These are phyloP conservation scores for Peromyscus nudipes DNA, from an alignment of 2,797 vertebrate species.

Conservation along the genomic window DNA sequence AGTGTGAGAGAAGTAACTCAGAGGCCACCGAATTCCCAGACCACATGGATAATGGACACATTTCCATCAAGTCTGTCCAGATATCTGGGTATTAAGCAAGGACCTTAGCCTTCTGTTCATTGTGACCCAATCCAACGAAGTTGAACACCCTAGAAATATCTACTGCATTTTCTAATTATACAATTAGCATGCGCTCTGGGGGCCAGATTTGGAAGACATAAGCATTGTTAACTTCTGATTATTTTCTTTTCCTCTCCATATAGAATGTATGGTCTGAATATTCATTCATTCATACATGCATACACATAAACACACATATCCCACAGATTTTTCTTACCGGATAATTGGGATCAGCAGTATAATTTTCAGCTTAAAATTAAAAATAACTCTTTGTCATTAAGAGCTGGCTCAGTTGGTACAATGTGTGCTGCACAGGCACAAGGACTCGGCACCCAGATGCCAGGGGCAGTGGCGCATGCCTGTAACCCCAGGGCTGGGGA, in stretches of 20 bases:
- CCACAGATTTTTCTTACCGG: background rate
- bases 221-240: constrained; percentile 55
- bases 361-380: constrained; percentile 36
- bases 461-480: background rate
- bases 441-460: background rate
- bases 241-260: constrained; percentile 39
- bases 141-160: background rate
- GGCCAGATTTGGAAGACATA: constrained; percentile 60
- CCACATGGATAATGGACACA: background rate
- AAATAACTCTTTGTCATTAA: constrained; percentile 5
- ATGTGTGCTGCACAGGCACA: background rate
- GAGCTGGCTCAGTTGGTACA: background rate
- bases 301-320: background rate
- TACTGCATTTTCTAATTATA: constrained; percentile 28
- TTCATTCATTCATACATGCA: background rate
- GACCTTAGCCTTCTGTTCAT: background rate
- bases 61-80: background rate
- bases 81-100: background rate
- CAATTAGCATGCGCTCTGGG: background rate
- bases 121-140: background rate
- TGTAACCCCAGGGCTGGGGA: background rate
- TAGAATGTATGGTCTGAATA: constrained; percentile 27
- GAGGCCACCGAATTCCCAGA: background rate
- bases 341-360: background rate
- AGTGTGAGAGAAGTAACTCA: background rate